phyloP scores from a whole-genome alignment of 1,140 invertebrate genomes.

The Zaprionus davidi region DNA sequence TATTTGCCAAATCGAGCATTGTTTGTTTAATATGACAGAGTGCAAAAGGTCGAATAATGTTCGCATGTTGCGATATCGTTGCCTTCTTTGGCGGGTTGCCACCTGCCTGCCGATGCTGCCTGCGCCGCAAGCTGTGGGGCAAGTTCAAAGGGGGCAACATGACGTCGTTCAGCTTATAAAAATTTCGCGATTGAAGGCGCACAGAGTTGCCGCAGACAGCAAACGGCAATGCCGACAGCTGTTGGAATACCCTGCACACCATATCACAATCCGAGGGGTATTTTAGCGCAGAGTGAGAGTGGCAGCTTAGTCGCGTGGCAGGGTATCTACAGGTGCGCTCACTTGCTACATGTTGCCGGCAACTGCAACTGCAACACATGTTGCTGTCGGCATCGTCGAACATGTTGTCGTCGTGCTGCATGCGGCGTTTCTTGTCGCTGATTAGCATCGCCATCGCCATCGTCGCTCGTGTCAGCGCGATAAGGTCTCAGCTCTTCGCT shows the following conservation, averaged over 20 bases:
- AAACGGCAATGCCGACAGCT: constrained; percentile 41
- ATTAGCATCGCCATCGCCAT: constrained; percentile 71
- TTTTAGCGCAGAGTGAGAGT: not conserved
- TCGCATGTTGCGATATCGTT: constrained; percentile 30
- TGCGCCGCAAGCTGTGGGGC: not conserved
- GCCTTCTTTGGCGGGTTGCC: constrained; percentile 24
- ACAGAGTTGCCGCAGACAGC: constrained; percentile 22
- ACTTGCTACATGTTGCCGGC: not conserved
- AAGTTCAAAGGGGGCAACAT: constrained; percentile 5
- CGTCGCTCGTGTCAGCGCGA: constrained; percentile 61
- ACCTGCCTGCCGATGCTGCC: constrained; percentile 18
- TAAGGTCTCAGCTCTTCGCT: constrained; percentile 44
- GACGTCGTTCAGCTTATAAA: constrained; percentile 30
- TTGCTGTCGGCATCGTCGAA: constrained; percentile 47
- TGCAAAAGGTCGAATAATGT: constrained; percentile 29
- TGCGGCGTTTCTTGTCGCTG: constrained; percentile 58
- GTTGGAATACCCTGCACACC: constrained; percentile 35
- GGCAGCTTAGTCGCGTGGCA: not conserved
- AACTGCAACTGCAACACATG: constrained; percentile 58
- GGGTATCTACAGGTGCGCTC: not conserved
- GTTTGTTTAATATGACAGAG: constrained; percentile 13
- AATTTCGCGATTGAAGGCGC: constrained; percentile 55
- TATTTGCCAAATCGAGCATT: constrained; percentile 10
- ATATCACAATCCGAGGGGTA: not conserved
- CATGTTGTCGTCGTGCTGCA: constrained; percentile 38